Evolutionary conservation across 2,113 vertebrate species (phyloP).

Genomic region (Elachura formosa): DNA sequence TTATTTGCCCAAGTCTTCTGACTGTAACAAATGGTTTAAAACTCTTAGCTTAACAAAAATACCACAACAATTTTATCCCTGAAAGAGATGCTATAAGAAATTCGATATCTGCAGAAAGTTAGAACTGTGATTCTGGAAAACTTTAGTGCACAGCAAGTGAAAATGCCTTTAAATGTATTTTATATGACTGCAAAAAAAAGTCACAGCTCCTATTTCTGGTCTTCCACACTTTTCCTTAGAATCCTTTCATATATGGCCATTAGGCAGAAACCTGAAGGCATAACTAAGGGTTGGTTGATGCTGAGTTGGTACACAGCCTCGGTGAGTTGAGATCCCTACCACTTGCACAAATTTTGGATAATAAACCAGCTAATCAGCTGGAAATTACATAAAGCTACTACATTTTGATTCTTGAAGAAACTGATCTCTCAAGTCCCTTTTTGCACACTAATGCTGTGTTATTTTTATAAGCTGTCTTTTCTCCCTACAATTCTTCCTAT

Average conservation of each 20-base stretch:
- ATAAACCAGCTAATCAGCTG: neutral
- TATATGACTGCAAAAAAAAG: neutral
- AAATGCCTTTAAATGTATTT: neutral
- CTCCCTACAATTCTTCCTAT: neutral
- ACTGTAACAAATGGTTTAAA: neutral
- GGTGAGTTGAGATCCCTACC: too few relatives aligned
- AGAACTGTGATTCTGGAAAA: neutral
- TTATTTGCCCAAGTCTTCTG: neutral
- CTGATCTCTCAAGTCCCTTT: neutral
- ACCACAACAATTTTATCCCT: neutral
- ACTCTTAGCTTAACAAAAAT: neutral
- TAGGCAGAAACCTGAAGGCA: neutral
- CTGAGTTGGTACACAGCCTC: neutral
- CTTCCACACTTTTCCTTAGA: neutral
- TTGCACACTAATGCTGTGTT: neutral
- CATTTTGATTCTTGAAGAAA: neutral
- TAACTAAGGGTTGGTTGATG: neutral
- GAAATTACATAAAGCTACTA: neutral
- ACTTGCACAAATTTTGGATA: neutral
- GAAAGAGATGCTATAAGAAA: neutral
- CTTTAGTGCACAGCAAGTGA: neutral
- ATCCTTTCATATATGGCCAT: neutral
- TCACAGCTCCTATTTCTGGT: neutral
- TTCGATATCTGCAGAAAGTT: neutral
- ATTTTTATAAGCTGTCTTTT: neutral